These are phyloP conservation scores for Pollenia angustigena DNA, from an alignment of 2,888 invertebrate genomes.

Conservation along the genomic window DNA sequence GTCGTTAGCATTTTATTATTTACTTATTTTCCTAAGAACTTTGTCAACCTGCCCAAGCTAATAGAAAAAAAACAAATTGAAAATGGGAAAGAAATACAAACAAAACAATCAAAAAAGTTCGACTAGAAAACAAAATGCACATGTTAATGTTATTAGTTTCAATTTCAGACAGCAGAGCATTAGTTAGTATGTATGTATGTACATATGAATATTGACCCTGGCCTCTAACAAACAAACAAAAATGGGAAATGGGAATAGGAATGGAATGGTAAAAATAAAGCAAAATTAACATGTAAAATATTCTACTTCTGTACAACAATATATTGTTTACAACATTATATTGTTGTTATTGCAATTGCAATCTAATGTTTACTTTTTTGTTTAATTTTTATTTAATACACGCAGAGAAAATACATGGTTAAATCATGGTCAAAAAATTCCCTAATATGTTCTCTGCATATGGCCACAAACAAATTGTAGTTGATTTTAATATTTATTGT, in stretches of 20 bases:
- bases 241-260: not conserved
- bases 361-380: not conserved
- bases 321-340: too few relatives aligned
- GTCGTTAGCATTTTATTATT: not conserved
- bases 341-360: not conserved
- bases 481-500: too few relatives aligned
- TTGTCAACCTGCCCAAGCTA: not conserved
- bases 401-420: too few relatives aligned
- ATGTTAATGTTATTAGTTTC: conserved; percentile 61
- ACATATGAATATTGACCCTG: conserved; percentile 45
- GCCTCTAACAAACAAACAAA: conserved; percentile 27
- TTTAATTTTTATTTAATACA: not conserved
- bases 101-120: not conserved
- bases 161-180: conserved; percentile 28
- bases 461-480: too few relatives aligned
- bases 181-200: conserved; percentile 33
- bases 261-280: not conserved
- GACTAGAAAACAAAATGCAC: conserved; percentile 11
- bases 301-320: not conserved
- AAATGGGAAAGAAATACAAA: not conserved
- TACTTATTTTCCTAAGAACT: not conserved
- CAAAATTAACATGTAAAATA: not conserved
- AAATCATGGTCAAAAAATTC: too few relatives aligned
- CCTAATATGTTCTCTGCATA: too few relatives aligned
- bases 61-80: not conserved